Percentiles rank a stretch among this genome's conserved stretches.
These are phyloP conservation scores for Alauda arvensis DNA, from an alignment of 2,797 vertebrate species.

Conservation along the genomic window DNA sequence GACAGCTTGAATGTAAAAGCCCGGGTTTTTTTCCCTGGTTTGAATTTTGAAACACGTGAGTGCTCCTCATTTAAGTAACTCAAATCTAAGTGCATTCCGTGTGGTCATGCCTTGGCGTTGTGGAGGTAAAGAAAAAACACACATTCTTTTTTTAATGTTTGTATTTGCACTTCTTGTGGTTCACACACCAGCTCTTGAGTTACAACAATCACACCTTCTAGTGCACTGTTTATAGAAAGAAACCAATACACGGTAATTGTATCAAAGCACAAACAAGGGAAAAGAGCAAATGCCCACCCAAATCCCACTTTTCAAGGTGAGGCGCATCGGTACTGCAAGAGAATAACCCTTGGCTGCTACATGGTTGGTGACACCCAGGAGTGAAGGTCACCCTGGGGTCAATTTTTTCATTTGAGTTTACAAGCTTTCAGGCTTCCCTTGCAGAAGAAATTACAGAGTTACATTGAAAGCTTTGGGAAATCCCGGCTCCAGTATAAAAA, in stretches of 20 bases:
- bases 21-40: rapidly evolving
- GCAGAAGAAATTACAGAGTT: neutral
- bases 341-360: neutral
- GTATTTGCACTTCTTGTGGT: neutral
- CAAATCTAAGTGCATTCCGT: neutral
- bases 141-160: neutral
- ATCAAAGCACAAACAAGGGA: neutral
- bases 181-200: neutral
- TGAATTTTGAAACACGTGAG: neutral
- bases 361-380: rapidly evolving
- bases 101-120: rapidly evolving
- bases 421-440: neutral
- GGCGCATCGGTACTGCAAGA: rapidly evolving
- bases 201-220: neutral
- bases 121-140: neutral
- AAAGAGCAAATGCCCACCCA: neutral
- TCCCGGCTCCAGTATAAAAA: rapidly evolving
- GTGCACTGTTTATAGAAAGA: rapidly evolving
- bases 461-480: neutral
- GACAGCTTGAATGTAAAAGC: neutral
- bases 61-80: neutral
- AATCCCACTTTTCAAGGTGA: neutral
- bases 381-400: rapidly evolving
- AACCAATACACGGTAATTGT: neutral
- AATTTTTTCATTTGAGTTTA: neutral